Percentiles rank a stretch among this genome's conserved stretches.
Conservation (phyloP, 2,113 vertebrate species). For the Alces alces region DNA sequence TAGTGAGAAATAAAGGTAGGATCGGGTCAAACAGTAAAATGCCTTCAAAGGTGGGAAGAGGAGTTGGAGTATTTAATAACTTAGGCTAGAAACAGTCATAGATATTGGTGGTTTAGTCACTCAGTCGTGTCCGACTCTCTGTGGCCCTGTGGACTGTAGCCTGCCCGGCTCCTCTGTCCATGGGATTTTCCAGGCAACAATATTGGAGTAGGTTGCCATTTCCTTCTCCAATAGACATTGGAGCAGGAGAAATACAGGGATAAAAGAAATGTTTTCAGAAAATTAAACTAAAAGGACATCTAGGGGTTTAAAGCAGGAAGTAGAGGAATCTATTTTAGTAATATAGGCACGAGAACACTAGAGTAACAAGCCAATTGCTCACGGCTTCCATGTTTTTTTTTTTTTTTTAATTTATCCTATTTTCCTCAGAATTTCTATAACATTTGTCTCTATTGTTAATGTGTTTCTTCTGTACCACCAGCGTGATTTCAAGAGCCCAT, state of each 20-base stretch:
- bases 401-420: neutral
- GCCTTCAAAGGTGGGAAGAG: neutral
- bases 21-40: neutral
- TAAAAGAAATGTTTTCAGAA: neutral
- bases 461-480: neutral
- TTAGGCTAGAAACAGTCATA: neutral
- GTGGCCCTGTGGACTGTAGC: neutral
- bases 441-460: neutral
- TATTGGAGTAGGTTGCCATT: neutral
- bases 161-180: neutral
- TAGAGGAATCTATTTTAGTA: neutral
- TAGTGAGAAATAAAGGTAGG: neutral
- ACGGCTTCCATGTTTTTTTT: neutral
- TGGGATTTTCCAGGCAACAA: neutral
- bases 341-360: neutral
- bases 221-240: neutral
- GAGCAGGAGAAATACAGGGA: neutral
- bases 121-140: neutral
- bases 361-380: neutral
- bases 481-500: neutral
- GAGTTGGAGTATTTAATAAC: neutral
- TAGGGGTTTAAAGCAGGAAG: neutral
- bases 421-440: neutral
- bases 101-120: neutral
- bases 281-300: neutral